Percentiles rank a stretch among this genome's conserved stretches.
phyloP scores from a whole-genome alignment of 2,113 vertebrate species.

The Labrus mixtus region DNA sequence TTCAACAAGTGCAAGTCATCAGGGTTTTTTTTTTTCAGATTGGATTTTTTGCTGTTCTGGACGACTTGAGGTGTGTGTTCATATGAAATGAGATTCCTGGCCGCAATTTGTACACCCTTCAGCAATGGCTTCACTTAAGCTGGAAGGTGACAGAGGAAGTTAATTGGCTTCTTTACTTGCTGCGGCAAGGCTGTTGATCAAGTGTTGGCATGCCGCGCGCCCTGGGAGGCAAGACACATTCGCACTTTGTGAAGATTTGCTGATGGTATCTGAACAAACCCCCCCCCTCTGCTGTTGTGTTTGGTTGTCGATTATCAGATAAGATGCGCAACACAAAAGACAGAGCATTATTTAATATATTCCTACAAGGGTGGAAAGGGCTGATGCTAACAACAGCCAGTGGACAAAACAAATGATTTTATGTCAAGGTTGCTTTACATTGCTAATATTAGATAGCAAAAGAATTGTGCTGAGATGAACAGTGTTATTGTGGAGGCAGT shows the following conservation, averaged over 20 bases:
- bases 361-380: slow-evolving; percentile 6
- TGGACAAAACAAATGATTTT: slow-evolving; percentile 34
- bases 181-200: slow-evolving; percentile 60
- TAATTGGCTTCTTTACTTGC: slow-evolving; percentile 69
- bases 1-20: slow-evolving; percentile 70
- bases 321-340: slow-evolving; percentile 31
- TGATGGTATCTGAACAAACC: slow-evolving; percentile 46
- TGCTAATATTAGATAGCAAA: slow-evolving; percentile 14
- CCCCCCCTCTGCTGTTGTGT: slow-evolving; percentile 27
- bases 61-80: slow-evolving; percentile 50
- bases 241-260: slow-evolving; percentile 49
- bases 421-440: slow-evolving; percentile 28
- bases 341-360: slow-evolving; percentile 23
- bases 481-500: not conserved
- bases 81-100: slow-evolving; percentile 67
- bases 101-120: slow-evolving; percentile 61
- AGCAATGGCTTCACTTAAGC: slow-evolving; percentile 64
- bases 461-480: slow-evolving; percentile 5
- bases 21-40: slow-evolving; percentile 68
- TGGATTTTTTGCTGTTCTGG: slow-evolving; percentile 49
- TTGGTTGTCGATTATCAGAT: slow-evolving; percentile 43
- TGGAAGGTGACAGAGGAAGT: slow-evolving; percentile 69
- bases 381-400: slow-evolving; percentile 9
- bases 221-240: slow-evolving; percentile 38
- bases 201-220: slow-evolving; percentile 43